Evolutionary conservation across 2,113 vertebrate species (phyloP), one percentile per base, ranked within the genome.

Genomic region (Globicephala melas): DNA sequence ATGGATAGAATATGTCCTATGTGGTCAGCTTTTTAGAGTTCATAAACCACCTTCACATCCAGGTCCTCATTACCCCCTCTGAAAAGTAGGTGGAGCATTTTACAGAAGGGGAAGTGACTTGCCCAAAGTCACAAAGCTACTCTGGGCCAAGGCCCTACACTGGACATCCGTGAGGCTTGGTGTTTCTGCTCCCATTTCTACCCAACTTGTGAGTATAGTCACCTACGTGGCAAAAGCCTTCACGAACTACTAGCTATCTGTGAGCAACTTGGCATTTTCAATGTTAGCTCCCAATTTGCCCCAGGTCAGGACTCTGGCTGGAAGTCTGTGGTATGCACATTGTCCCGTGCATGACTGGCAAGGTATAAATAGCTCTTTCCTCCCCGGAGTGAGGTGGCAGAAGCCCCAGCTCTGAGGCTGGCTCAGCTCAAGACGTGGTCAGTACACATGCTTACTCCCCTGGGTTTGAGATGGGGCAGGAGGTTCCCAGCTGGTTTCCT

Each of bases 361-460:
- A 15, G 73, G 80, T 91, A 97, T 96, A 97, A 96, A 97, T 94
- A 97, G 96, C 67, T 93, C 47, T 96, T 36, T 88, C 77, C 33
- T 94, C 93, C 84, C 95, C 63, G 76, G 89, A 89, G 85, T 95
- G n/a, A 92, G 80, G 60, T 84, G 67, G 70, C 94, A 95, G 90
- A 95, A 97, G 81, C 65, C 70, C 84, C 77, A 70, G 83, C 47
- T 95, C 74, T 81, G 80, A 94, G 73, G 68, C 21, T 96, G 62
- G 89, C 47, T 95, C 60, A 63, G 76, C 77, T 97, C 38, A 50
- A 76, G 80, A 93, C 85, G 91, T 97, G 95, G 53, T 95, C 5
- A 1, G 70, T 85, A 93, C 67, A 93, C 94, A 93, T 96, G 94
- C 71, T 96, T 90, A 90, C n/a, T 94, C 91, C 85, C 76, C 26